Evolutionary conservation across 2,797 vertebrate genomes (phyloP).

Genomic region (Cheirogaleus major): DNA sequence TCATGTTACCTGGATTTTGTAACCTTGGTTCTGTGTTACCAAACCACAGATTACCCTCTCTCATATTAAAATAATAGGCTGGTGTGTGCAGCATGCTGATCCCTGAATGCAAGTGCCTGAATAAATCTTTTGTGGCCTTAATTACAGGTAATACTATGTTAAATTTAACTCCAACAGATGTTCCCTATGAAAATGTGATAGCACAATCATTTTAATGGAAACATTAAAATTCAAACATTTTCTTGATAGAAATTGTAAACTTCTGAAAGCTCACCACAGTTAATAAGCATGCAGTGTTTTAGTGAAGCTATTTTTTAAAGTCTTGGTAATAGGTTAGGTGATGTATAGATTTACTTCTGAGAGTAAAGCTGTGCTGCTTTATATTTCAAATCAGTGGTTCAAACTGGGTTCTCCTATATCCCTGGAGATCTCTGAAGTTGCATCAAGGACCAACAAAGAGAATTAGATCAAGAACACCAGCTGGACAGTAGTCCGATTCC

Average conservation of each 20-base stretch:
- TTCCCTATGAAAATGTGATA: conserved; percentile 75
- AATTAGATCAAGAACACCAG: neutral
- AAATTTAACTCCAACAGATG: conserved; percentile 73
- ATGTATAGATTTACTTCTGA: conserved; percentile 12
- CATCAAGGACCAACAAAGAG: neutral
- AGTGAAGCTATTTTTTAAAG: conserved; percentile 30
- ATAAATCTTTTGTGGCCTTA: conserved; percentile 77
- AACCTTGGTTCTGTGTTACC: conserved; percentile 75
- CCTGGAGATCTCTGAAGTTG: neutral
- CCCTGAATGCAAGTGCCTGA: conserved; percentile 43
- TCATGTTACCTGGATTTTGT: conserved; percentile 78
- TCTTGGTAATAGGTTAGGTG: neutral
- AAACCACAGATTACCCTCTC: conserved; percentile 64
- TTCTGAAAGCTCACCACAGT: neutral
- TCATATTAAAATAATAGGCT: conserved; percentile 60
- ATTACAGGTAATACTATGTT: conserved; percentile 74
- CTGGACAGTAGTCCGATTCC: neutral
- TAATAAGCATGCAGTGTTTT: neutral
- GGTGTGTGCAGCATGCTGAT: conserved; percentile 1
- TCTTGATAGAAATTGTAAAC: conserved; percentile 32
- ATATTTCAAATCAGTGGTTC: neutral
- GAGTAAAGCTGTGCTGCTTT: neutral
- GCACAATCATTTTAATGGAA: conserved; percentile 66
- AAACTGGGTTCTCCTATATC: neutral
- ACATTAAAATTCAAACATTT: conserved; percentile 64